Percentiles rank a stretch among this genome's conserved stretches.
phyloP scores from a whole-genome alignment of 2,888 invertebrate genomes.

The Drosophila mettleri region DNA sequence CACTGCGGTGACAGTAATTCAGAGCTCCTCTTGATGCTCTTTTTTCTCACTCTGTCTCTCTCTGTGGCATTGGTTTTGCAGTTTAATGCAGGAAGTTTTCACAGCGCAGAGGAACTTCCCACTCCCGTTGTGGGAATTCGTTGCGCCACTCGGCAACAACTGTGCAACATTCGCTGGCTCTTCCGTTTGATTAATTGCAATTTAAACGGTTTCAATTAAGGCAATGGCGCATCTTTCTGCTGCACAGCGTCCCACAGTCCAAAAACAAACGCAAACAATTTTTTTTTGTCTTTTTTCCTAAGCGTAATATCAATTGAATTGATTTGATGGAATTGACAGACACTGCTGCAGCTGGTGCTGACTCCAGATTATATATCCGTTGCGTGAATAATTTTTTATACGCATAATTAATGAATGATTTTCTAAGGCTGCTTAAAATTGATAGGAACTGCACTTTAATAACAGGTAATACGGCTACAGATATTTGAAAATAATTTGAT shows the following conservation, averaged over 20 bases:
- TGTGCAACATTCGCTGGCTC: conserved; percentile 66
- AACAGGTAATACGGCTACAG: neutral
- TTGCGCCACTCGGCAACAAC: conserved; percentile 79
- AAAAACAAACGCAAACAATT: conserved; percentile 41
- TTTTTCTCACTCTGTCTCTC: neutral
- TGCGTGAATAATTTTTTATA: conserved; percentile 6
- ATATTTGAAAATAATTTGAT: neutral
- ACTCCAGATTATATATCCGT: conserved; percentile 19
- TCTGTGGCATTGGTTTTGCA: conserved; percentile 29
- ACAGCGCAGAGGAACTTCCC: conserved; percentile 31
- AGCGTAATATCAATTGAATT: conserved; percentile 53
- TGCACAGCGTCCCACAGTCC: conserved; percentile 40
- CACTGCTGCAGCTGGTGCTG: conserved; percentile 34
- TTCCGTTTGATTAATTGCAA: conserved; percentile 83
- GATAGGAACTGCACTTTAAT: conserved; percentile 39
- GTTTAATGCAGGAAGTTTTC: conserved; percentile 44
- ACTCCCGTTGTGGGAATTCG: conserved; percentile 55
- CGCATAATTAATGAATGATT: conserved; percentile 13
- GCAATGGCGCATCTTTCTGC: conserved; percentile 77
- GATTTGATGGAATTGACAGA: conserved; percentile 61
- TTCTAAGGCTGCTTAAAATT: neutral
- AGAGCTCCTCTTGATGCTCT: conserved; percentile 5
- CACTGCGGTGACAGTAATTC: conserved; percentile 78
- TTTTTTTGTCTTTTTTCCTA: conserved; percentile 21
- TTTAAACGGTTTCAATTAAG: conserved; percentile 84